phyloP scores from a whole-genome alignment of 2,888 invertebrate genomes.

The Phengaris arion region DNA sequence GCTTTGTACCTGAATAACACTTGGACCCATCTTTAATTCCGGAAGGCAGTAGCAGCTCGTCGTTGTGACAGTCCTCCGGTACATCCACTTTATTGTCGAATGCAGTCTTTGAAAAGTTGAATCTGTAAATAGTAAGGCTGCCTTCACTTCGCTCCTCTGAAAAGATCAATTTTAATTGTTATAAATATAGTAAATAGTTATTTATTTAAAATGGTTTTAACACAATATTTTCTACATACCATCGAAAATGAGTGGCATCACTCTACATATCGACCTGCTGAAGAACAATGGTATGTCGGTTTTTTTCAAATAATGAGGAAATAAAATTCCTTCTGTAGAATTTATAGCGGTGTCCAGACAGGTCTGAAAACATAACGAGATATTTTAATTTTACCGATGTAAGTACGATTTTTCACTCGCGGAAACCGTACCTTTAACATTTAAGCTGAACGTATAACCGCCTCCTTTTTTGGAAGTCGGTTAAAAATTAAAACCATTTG shows the following conservation, averaged over 20 bases:
- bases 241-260: slow-evolving; percentile 7
- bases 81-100: slow-evolving; percentile 4
- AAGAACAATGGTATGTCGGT: slow-evolving; percentile 14
- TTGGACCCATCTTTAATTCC: slow-evolving; percentile 28
- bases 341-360: slow-evolving; percentile 20
- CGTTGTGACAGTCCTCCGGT: background rate
- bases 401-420: too few species aligned
- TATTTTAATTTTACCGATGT: background rate
- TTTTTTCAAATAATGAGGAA: slow-evolving; percentile 19
- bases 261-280: slow-evolving; percentile 21
- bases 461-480: too few species aligned
- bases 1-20: slow-evolving; percentile 23
- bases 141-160: slow-evolving; percentile 22
- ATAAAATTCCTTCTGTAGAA: slow-evolving; percentile 25
- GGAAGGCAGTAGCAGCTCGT: slow-evolving; percentile 18
- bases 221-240: slow-evolving; percentile 14
- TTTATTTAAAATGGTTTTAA: background rate
- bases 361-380: slow-evolving; percentile 1
- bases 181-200: background rate
- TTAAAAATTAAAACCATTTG: too few species aligned
- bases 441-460: too few species aligned
- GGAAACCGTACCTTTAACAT: too few species aligned
- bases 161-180: background rate
- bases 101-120: slow-evolving; percentile 21
- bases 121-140: slow-evolving; percentile 15